Percentiles rank a stretch among this genome's conserved stretches.
Conservation (phyloP, 2,888 invertebrate genomes). For the Zhengitettix transpicula region DNA sequence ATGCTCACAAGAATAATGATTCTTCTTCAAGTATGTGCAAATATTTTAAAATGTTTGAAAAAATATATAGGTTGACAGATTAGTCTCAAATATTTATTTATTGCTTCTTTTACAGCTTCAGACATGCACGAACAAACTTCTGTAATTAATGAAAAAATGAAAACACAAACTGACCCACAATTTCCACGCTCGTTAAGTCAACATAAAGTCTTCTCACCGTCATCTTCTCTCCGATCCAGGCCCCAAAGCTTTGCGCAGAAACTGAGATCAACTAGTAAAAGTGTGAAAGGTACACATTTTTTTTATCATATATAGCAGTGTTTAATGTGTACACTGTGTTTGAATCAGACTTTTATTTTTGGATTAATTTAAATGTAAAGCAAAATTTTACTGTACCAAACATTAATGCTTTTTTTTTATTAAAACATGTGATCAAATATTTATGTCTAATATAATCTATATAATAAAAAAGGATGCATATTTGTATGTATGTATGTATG, state of each 20-base stretch:
- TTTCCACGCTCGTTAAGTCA: constrained; percentile 9
- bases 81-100: neutral
- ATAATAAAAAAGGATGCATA: too few species aligned
- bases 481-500: too few species aligned
- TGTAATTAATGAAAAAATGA: constrained; percentile 25
- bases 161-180: constrained; percentile 20
- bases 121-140: constrained; percentile 40
- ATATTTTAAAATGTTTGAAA: neutral
- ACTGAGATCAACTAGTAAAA: constrained; percentile 66
- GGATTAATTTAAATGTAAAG: too few species aligned
- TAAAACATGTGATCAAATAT: too few species aligned
- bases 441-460: too few species aligned
- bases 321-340: too few species aligned
- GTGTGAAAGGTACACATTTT: constrained; percentile 41
- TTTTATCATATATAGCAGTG: too few species aligned
- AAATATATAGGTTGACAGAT: neutral
- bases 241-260: constrained; percentile 84
- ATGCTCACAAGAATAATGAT: constrained; percentile 35
- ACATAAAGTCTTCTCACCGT: constrained; percentile 26
- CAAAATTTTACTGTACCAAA: too few species aligned
- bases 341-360: too few species aligned
- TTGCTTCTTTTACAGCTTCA: constrained; percentile 29
- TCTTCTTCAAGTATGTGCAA: constrained; percentile 36
- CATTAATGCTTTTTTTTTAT: too few species aligned
- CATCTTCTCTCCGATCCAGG: constrained; percentile 36